Evolutionary conservation across 2,888 invertebrate species (phyloP).

Genomic region (Drosophila longiperda): DNA sequence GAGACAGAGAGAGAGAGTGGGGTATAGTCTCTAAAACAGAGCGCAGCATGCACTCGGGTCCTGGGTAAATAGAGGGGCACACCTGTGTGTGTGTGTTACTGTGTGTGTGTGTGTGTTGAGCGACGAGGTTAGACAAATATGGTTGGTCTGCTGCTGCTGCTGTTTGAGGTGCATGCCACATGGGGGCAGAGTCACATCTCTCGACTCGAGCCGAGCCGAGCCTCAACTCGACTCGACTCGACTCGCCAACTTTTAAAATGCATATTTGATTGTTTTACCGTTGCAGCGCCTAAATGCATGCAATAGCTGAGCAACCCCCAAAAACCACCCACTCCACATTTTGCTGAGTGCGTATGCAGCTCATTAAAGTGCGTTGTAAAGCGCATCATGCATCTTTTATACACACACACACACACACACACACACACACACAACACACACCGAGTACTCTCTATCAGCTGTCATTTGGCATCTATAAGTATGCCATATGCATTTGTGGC

Average conservation of each 20-base stretch:
- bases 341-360: slow-evolving; percentile 38
- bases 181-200: slow-evolving; percentile 60
- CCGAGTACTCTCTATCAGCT: slow-evolving; percentile 17
- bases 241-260: slow-evolving; percentile 74
- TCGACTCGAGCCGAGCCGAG: slow-evolving; percentile 18
- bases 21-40: slow-evolving; percentile 67
- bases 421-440: slow-evolving; percentile 7
- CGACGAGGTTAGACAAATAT: slow-evolving; percentile 79
- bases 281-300: slow-evolving; percentile 54
- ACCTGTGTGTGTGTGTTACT: slow-evolving; percentile 39
- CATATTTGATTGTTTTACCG: slow-evolving; percentile 73
- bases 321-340: background rate
- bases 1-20: slow-evolving; percentile 11
- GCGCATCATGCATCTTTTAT: slow-evolving; percentile 55
- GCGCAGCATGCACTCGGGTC: slow-evolving; percentile 74
- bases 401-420: slow-evolving; percentile 13
- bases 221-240: slow-evolving; percentile 10
- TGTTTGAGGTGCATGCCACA: slow-evolving; percentile 76
- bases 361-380: slow-evolving; percentile 59
- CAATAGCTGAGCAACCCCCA: slow-evolving; percentile 43
- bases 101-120: slow-evolving; percentile 35
- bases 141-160: slow-evolving; percentile 62
- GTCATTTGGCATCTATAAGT: slow-evolving; percentile 28
- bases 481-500: slow-evolving; percentile 10
- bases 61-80: slow-evolving; percentile 68